Evolutionary conservation across 2,888 invertebrate species (phyloP), one percentile per base, ranked within the genome.

Genomic region (Polietes domitor): DNA sequence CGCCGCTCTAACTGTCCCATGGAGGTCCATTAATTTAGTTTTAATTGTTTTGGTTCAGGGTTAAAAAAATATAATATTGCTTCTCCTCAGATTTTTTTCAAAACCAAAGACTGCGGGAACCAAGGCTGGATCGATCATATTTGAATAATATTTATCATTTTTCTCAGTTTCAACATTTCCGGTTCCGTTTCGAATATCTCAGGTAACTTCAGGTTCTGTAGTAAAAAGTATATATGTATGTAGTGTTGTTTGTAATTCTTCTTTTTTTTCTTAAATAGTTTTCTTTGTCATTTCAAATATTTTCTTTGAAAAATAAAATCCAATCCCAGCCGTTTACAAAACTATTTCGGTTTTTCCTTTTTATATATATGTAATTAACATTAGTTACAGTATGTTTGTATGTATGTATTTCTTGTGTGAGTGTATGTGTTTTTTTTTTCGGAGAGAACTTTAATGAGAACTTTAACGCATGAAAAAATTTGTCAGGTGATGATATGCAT

Each of bases 261-360:
- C 55, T 32, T 37, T 58, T 55, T 3, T 58, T 37, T 2, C 50
- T 53, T 61, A 21, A 65, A 65, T 21, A 68, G 47, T 68, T 68
- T 68, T 68, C 15, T 41, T 43, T 53, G n/a, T 74, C n/a, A 50
- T 19, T 37, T 72, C 17, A 28, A 68, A 63, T 4, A 65, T 17
- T 0, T 78, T 37, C 47, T 28, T 37, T 24, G 32, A 55, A 72
- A 53, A 47, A 26, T 26, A 65, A 79, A 77, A 65, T 78, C 68
- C 73, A 77, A 43, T 85, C 79, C 83, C 83, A 81, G 83, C 78
- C 79, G 79, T 81, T 83, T 50, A 53, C 63, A 76, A 65, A 37
- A 74, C 70, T 74, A 58, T 77, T 63, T 28, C 2, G 9, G 24
- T 70, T 68, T 68, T 41, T 65, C 5, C 1, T 68, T 24, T 63